Evolutionary conservation across 1,140 invertebrate genomes (phyloP).

Genomic region (Ditylenchus dipsaci): DNA sequence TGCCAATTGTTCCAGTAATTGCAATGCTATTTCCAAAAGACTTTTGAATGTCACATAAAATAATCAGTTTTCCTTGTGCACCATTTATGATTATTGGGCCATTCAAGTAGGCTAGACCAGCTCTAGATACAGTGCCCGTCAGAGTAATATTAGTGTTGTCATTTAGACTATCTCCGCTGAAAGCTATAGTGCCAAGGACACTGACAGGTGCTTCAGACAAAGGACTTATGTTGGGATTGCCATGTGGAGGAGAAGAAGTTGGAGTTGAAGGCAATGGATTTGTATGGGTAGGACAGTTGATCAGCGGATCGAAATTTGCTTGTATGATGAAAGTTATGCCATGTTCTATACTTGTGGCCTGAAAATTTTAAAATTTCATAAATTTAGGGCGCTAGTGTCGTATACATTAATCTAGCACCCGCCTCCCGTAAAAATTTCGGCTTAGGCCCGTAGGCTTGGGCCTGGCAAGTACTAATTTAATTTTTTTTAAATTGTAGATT

Average conservation of each 20-base stretch:
- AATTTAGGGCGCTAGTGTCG: too few species aligned
- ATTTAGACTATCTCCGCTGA: neutral
- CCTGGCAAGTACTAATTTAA: too few species aligned
- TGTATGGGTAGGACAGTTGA: neutral
- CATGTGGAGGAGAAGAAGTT: neutral
- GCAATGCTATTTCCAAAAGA: neutral
- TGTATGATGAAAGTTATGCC: neutral
- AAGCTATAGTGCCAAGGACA: neutral
- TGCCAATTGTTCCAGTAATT: neutral
- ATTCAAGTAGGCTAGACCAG: neutral
- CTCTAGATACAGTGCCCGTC: neutral
- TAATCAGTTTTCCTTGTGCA: neutral
- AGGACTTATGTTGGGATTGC: neutral
- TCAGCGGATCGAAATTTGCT: neutral
- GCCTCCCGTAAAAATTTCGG: neutral
- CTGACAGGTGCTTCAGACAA: neutral
- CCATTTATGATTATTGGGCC: neutral
- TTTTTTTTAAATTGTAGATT: too few species aligned
- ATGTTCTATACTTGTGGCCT: neutral
- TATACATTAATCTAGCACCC: too few species aligned
- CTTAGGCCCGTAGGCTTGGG: neutral
- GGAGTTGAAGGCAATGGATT: neutral
- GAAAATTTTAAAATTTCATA: too few species aligned
- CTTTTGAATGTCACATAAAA: neutral
- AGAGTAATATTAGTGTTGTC: neutral